A percentile compares a stretch with the other conserved stretches of the same genome.
phyloP scores from a whole-genome alignment of 1,140 invertebrate genomes.

The Orussus abietinus region DNA sequence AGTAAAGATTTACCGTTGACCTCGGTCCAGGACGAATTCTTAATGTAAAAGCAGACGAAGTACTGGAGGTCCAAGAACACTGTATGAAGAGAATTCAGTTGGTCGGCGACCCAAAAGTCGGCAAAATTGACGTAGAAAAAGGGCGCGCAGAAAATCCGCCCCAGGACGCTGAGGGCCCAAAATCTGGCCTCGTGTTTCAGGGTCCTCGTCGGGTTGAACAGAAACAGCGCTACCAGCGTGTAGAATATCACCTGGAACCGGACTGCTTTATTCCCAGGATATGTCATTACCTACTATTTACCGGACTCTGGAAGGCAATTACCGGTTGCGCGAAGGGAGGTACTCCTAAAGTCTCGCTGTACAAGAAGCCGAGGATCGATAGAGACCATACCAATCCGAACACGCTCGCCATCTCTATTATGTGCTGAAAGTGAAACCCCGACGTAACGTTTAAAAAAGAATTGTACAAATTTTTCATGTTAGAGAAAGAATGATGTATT shows the following conservation, averaged over 20 bases:
- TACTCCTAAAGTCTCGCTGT: conserved; percentile 69
- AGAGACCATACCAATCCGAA: conserved; percentile 83
- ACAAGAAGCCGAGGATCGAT: conserved; percentile 64
- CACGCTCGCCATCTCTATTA: conserved; percentile 83
- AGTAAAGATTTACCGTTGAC: conserved; percentile 30
- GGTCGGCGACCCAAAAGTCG: conserved; percentile 93
- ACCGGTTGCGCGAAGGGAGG: conserved; percentile 77
- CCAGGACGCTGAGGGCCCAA: conserved; percentile 54
- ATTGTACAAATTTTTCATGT: background rate
- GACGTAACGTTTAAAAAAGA: background rate
- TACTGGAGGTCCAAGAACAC: conserved; percentile 80
- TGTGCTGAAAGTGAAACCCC: conserved; percentile 57
- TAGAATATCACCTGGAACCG: conserved; percentile 54
- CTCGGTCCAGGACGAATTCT: conserved; percentile 50
- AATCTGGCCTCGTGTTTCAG: conserved; percentile 74
- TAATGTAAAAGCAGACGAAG: conserved; percentile 63
- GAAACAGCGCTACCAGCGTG: conserved; percentile 65
- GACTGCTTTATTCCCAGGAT: background rate
- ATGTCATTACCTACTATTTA: background rate
- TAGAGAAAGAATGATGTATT: too few relatives aligned
- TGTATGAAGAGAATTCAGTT: conserved; percentile 76
- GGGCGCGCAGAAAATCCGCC: conserved; percentile 72
- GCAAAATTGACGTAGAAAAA: conserved; percentile 85
- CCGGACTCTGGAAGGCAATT: conserved; percentile 4
- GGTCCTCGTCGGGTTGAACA: conserved; percentile 78